Base-by-base conservation (phyloP, 2,113 vertebrate genomes). In the Mustela lutreola region DNA sequence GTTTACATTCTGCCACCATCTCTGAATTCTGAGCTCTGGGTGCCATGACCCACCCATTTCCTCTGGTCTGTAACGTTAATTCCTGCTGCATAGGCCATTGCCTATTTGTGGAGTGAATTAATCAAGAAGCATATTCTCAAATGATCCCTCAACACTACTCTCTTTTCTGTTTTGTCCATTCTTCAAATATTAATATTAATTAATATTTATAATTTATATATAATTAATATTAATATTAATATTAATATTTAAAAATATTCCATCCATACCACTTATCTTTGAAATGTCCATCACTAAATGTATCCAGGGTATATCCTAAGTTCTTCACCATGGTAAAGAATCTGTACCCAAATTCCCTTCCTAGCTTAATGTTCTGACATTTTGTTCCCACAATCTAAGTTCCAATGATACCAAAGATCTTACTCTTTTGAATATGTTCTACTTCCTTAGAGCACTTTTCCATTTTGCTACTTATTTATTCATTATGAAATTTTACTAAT, bases 311-410 rank as follows among this genome's bases (percentile, higher is more conserved):
- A 0, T 6, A 15, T 15, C 1, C 24, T 11, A 33, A 53, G 3
- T 8, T 7, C 22, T n/a, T 65, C 4, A 5, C 48, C 5, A 0
- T 0, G 9, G 21, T 10, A 11, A 4, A 16, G 24, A 65, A 6
- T 16, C 50, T 65, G 65, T 31, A 24, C 60, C 36, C 48, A 21
- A 5, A 19, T 42, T 36, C 50, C 5, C 62, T 63, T 56, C 9
- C 11, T 28, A 36, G 65, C n/a, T n/a, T n/a, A 26, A 5, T 0
- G 7, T 24, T 65, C 73, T 65, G 75, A 71, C 58, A 22, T 58
- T 36, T 31, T 2, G 1, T 28, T 11, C 45, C 88, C 48, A 70
- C 26, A 4, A 2, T 53, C 28, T 0, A 39, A 31, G 28, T 56
- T 58, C 67, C 45, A 45, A 2, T 53, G 11, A 22, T 19, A 19